Conservation (phyloP, 2,888 invertebrate species). For the Sicus ferrugineus region DNA sequence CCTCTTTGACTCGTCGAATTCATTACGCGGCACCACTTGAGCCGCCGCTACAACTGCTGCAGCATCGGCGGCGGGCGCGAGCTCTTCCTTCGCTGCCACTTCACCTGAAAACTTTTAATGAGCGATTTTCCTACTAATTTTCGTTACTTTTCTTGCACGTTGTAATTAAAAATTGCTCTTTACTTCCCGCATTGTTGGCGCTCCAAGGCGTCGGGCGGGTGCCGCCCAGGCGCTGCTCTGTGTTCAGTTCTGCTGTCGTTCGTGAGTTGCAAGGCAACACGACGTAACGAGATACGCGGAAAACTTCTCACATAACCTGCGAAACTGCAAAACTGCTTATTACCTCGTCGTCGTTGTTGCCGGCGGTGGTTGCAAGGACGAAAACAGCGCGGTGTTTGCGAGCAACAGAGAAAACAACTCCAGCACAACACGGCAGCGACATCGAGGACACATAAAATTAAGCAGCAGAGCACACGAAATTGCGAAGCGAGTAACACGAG, state of each 20-base stretch:
- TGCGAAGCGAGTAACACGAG: neutral
- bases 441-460: too few species aligned
- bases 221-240: neutral
- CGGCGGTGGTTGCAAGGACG: neutral
- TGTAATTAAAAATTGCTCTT: constrained; percentile 18
- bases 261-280: constrained; percentile 8
- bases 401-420: neutral
- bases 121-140: constrained; percentile 31
- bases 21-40: neutral
- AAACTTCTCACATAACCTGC: constrained; percentile 16
- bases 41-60: neutral
- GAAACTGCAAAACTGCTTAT: neutral
- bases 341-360: neutral
- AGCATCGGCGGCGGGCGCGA: neutral
- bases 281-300: constrained; percentile 19
- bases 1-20: neutral
- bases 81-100: constrained; percentile 10
- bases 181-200: neutral
- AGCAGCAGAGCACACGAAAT: neutral
- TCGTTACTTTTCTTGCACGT: constrained; percentile 19
- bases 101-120: constrained; percentile 38
- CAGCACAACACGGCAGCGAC: neutral
- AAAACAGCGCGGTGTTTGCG: neutral
- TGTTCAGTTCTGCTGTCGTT: neutral
- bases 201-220: neutral